A percentile compares a stretch with the other conserved stretches of the same genome.
phyloP scores from a whole-genome alignment of 2,888 invertebrate genomes.

The Imbricaverruca yamaguchii region DNA sequence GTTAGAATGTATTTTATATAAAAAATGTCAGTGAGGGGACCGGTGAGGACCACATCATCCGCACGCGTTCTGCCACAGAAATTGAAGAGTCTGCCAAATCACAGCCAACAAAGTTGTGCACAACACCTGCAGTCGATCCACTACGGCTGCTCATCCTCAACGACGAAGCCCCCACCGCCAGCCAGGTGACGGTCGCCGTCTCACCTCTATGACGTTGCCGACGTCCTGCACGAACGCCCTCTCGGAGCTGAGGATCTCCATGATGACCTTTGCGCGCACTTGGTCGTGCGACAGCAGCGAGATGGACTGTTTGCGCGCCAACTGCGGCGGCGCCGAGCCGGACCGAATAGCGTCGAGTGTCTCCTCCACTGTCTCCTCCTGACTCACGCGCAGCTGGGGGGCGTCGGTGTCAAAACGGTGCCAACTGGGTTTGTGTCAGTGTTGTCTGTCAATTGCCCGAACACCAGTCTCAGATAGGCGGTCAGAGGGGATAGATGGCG shows the following conservation, averaged over 20 bases:
- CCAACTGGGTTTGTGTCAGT: no score
- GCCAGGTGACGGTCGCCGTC: not conserved
- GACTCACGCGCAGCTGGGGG: slow-evolving; percentile 53
- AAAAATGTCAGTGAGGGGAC: no score
- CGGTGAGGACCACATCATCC: no score
- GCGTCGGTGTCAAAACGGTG: slow-evolving; percentile 5
- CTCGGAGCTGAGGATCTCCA: slow-evolving; percentile 74
- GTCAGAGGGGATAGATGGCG: no score
- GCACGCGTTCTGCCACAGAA: no score
- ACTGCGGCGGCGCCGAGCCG: slow-evolving; percentile 42
- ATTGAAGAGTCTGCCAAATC: no score
- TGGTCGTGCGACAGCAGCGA: slow-evolving; percentile 53
- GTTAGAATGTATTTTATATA: no score
- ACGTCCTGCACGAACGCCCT: slow-evolving; percentile 74
- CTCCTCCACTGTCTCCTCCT: slow-evolving; percentile 55
- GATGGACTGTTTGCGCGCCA: slow-evolving; percentile 48
- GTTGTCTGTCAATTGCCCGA: no score
- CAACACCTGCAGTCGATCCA: no score
- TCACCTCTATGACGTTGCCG: slow-evolving; percentile 50
- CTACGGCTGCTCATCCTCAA: not conserved
- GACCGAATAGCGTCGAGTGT: slow-evolving; percentile 53
- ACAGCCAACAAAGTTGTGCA: no score
- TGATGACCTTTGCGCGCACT: slow-evolving; percentile 58
- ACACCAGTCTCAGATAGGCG: no score
- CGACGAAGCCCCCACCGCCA: not conserved